These are phyloP conservation scores for Muscicapa comitata DNA, from an alignment of 2,797 vertebrate genomes.

Conservation along the genomic window DNA sequence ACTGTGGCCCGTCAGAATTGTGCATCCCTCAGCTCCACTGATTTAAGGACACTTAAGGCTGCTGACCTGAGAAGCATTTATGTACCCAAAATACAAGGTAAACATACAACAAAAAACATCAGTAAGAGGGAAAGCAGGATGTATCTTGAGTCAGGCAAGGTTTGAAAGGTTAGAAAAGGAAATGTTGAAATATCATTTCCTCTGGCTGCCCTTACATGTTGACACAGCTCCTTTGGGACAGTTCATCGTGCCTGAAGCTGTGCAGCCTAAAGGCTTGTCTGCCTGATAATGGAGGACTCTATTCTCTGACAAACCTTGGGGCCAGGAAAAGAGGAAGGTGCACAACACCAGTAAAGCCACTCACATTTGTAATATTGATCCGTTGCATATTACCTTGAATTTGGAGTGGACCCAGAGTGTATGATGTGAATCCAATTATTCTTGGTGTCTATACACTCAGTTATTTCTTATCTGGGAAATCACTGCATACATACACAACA, in stretches of 20 bases:
- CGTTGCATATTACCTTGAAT: not conserved
- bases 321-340: not conserved
- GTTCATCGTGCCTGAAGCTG: not conserved
- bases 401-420: not conserved
- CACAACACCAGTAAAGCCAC: rapidly evolving
- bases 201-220: not conserved
- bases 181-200: constrained; percentile 1
- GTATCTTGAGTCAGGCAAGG: not conserved
- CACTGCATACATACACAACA: not conserved
- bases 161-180: not conserved
- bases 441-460: not conserved
- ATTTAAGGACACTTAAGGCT: not conserved
- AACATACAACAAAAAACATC: not conserved
- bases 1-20: rapidly evolving
- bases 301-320: not conserved
- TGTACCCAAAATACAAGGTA: not conserved
- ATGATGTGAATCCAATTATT: not conserved
- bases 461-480: not conserved
- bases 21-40: not conserved
- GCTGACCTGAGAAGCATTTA: not conserved
- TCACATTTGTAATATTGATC: not conserved
- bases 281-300: not conserved
- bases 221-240: not conserved
- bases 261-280: not conserved
- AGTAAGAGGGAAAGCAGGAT: not conserved